Conservation (phyloP, 2,113 vertebrate species). For the Tilapia sparmanii region DNA sequence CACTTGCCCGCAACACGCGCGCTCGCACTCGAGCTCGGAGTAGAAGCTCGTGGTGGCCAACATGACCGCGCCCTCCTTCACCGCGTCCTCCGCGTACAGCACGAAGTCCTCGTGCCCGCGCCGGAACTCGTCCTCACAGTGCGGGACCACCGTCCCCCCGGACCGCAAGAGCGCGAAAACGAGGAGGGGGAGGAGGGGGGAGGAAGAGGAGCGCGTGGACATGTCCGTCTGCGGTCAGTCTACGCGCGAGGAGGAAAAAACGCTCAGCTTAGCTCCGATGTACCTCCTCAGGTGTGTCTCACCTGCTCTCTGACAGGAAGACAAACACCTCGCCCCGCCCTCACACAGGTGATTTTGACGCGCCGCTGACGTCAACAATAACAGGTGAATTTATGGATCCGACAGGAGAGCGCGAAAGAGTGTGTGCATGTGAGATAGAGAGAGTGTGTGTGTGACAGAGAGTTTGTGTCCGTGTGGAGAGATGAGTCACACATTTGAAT, state of each 20-base stretch:
- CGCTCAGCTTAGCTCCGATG: neutral
- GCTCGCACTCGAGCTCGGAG: constrained; percentile 68
- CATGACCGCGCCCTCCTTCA: constrained; percentile 77
- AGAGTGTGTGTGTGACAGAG: too few relatives aligned
- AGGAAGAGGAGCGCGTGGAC: neutral
- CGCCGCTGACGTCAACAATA: neutral
- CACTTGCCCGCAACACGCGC: constrained; percentile 70
- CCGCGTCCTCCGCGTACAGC: constrained; percentile 78
- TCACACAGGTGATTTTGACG: neutral
- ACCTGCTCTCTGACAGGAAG: constrained; percentile 23
- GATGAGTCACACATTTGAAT: too few relatives aligned
- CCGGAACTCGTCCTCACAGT: constrained; percentile 46
- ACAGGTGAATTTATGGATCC: neutral
- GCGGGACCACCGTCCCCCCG: neutral
- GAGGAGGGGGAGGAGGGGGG: neutral
- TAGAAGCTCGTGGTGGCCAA: constrained; percentile 57
- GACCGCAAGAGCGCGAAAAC: neutral
- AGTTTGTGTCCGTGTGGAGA: too few relatives aligned
- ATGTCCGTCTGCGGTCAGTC: neutral
- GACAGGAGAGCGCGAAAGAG: neutral
- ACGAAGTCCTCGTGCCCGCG: constrained; percentile 72
- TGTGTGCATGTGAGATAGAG: neutral
- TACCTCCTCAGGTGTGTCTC: constrained; percentile 17
- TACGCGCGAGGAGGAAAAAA: neutral
- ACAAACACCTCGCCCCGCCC: neutral